These are phyloP conservation scores for Datnioides undecimradiatus DNA, from an alignment of 2,113 vertebrate species.

Conservation along the genomic window DNA sequence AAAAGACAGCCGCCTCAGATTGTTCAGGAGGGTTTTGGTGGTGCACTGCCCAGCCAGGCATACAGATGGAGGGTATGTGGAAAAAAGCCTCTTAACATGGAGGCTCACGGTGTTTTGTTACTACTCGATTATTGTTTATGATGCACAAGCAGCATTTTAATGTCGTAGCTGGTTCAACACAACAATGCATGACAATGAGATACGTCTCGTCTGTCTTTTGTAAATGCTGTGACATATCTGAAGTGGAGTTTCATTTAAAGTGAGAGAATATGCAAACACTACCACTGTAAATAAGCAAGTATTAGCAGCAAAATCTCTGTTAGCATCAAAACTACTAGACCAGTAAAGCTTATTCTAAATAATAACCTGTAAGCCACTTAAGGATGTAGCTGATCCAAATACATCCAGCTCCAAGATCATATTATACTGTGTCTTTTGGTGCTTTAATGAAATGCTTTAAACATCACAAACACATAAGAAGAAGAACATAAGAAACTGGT, in stretches of 20 bases:
- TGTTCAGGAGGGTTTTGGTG: constrained; percentile 31
- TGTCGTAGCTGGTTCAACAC: background rate
- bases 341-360: too few species aligned
- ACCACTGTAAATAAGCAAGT: background rate
- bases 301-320: too few species aligned
- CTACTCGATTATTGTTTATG: constrained; percentile 1
- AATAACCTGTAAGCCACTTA: too few species aligned
- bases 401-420: too few species aligned
- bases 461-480: too few species aligned
- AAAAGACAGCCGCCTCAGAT: constrained; percentile 37
- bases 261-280: background rate
- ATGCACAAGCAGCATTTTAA: constrained; percentile 21
- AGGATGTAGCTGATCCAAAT: too few species aligned
- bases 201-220: background rate
- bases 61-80: constrained; percentile 23
- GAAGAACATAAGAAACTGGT: too few species aligned
- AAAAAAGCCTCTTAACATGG: constrained; percentile 35
- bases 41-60: constrained; percentile 26
- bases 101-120: background rate
- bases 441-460: too few species aligned
- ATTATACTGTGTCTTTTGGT: too few species aligned
- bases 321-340: too few species aligned
- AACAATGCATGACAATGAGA: background rate
- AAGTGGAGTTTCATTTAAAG: background rate
- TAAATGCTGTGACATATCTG: background rate